A percentile compares a stretch with the other conserved stretches of the same genome.
Evolutionary conservation across 2,797 vertebrate genomes (phyloP).

Genomic region (Saxicola maurus): DNA sequence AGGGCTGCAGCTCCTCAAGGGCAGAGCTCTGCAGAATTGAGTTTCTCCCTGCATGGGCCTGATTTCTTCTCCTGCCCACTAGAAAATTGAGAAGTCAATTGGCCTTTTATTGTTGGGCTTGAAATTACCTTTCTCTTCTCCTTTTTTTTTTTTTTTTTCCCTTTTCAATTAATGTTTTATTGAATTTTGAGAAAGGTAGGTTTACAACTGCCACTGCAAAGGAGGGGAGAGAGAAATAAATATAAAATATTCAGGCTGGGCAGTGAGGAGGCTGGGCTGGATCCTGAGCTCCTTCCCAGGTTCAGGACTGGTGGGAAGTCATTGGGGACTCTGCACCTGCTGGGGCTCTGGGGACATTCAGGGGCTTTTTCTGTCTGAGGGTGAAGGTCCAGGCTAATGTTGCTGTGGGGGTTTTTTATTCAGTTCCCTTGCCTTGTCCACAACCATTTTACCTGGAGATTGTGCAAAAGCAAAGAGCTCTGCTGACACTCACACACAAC

Average conservation of each 20-base stretch:
- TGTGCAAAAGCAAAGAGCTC: background rate
- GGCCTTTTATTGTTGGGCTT: slow-evolving; percentile 51
- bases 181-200: slow-evolving; percentile 45
- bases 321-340: no score
- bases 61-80: slow-evolving; percentile 28
- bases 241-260: background rate
- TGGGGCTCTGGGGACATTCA: background rate
- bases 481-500: rapidly evolving
- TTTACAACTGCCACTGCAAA: background rate
- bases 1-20: slow-evolving; percentile 1
- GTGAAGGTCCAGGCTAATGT: background rate
- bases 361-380: background rate
- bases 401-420: rapidly evolving
- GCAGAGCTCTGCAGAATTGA: slow-evolving; percentile 38
- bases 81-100: slow-evolving; percentile 59
- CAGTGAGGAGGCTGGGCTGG: background rate
- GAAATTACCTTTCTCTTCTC: background rate
- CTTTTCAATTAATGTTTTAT: slow-evolving; percentile 48
- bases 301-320: background rate
- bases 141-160: background rate
- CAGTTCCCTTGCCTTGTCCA: rapidly evolving
- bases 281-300: background rate
- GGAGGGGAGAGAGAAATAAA: background rate
- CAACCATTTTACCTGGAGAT: background rate
- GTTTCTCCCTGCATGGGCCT: slow-evolving; percentile 15